phyloP scores from a whole-genome alignment of 1,140 invertebrate species.

The Calephelis virginiensis region DNA sequence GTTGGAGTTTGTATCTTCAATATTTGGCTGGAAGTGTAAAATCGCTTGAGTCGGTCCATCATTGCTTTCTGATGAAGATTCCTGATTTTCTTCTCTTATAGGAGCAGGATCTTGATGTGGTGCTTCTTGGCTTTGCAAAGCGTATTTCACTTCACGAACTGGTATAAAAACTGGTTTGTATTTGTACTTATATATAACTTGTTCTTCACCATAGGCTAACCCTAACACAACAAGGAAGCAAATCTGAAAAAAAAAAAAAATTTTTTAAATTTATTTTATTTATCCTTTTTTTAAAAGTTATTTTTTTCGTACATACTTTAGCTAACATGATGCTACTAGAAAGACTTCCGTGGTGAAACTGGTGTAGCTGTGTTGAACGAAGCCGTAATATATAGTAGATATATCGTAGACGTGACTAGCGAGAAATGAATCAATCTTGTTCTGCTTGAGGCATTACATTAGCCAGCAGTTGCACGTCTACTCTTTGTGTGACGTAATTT shows the following conservation, averaged over 20 bases:
- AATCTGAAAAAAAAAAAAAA: constrained; percentile 56
- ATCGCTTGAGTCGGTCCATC: constrained; percentile 42
- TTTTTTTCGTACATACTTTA: constrained; percentile 51
- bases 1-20: constrained; percentile 48
- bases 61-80: constrained; percentile 28
- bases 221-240: constrained; percentile 43
- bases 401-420: constrained; percentile 75
- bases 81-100: constrained; percentile 46
- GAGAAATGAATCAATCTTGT: constrained; percentile 72
- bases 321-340: constrained; percentile 69
- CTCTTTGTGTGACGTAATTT: constrained; percentile 67
- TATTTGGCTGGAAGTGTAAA: constrained; percentile 41
- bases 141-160: not conserved
- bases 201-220: constrained; percentile 44
- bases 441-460: constrained; percentile 62
- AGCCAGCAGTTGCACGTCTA: constrained; percentile 54
- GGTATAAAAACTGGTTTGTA: constrained; percentile 36
- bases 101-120: constrained; percentile 43
- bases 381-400: constrained; percentile 75
- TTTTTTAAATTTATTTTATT: too few species aligned
- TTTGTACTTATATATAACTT: constrained; percentile 38
- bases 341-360: constrained; percentile 71
- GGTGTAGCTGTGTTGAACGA: constrained; percentile 72
- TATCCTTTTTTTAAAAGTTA: not conserved
- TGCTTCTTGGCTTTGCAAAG: not conserved